A percentile compares a stretch with the other conserved stretches of the same genome.
phyloP scores from a whole-genome alignment of 1,140 invertebrate genomes.

The Penaeus indicus region DNA sequence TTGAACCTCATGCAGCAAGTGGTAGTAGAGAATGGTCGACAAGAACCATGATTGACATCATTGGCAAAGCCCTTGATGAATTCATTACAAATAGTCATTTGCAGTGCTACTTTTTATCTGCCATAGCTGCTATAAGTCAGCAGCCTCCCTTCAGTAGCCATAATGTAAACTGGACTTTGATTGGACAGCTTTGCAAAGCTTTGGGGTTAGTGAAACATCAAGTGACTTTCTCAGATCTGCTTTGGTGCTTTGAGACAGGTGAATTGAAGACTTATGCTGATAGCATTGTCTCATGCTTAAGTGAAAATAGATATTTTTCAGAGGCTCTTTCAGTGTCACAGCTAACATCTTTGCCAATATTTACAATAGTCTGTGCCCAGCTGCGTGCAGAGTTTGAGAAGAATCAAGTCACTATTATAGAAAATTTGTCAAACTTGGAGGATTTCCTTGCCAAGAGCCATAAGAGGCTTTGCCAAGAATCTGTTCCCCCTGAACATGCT shows the following conservation, averaged over 20 bases:
- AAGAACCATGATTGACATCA: constrained; percentile 23
- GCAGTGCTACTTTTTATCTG: constrained; percentile 33
- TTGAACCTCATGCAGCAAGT: neutral
- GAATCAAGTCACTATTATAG: neutral
- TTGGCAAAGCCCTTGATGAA: constrained; percentile 45
- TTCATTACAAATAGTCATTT: constrained; percentile 36
- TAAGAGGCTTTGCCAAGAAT: constrained; percentile 29
- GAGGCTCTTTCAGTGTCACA: constrained; percentile 50
- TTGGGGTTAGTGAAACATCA: constrained; percentile 38
- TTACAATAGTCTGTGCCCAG: constrained; percentile 50
- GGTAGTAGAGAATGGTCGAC: constrained; percentile 10
- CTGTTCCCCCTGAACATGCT: constrained; percentile 36
- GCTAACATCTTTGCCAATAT: constrained; percentile 35
- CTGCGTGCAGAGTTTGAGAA: constrained; percentile 50
- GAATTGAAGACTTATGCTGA: constrained; percentile 20
- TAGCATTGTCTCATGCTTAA: constrained; percentile 22
- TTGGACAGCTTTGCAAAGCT: constrained; percentile 36
- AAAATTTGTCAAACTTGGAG: constrained; percentile 13
- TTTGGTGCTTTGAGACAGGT: constrained; percentile 45
- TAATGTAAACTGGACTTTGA: constrained; percentile 43
- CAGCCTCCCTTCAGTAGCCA: constrained; percentile 45
- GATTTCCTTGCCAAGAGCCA: constrained; percentile 40
- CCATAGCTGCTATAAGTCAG: constrained; percentile 35
- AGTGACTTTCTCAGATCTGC: constrained; percentile 27
- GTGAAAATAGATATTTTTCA: constrained; percentile 29